phyloP scores from a whole-genome alignment of 2,888 invertebrate genomes.

The Amorpha juglandis region DNA sequence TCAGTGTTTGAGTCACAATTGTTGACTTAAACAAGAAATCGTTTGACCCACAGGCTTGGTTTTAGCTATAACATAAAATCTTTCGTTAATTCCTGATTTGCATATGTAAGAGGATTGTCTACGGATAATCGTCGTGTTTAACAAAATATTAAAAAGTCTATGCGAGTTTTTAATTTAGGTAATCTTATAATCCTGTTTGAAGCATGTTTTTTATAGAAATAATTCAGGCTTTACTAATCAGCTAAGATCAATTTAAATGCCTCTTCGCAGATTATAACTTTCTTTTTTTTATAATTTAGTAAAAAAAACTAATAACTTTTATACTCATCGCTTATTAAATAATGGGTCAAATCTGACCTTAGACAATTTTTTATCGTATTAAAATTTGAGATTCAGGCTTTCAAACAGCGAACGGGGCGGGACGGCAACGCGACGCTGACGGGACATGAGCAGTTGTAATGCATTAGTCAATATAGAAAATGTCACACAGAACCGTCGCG shows the following conservation, averaged over 20 bases:
- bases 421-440: too few species aligned
- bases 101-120: slow-evolving; percentile 20
- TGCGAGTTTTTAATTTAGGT: background rate
- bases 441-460: too few species aligned
- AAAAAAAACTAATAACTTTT: background rate
- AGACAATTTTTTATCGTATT: too few species aligned
- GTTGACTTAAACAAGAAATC: slow-evolving; percentile 26
- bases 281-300: background rate
- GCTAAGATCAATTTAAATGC: background rate
- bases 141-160: slow-evolving; percentile 4
- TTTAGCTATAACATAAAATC: background rate
- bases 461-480: too few species aligned
- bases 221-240: background rate
- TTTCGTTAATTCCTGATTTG: slow-evolving; percentile 20
- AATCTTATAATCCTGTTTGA: slow-evolving; percentile 9
- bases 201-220: background rate
- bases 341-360: too few species aligned
- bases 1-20: slow-evolving; percentile 27
- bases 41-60: slow-evolving; percentile 19
- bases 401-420: too few species aligned
- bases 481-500: too few species aligned
- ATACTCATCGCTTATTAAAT: background rate
- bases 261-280: background rate
- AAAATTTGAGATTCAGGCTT: too few species aligned
- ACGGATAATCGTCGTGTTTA: slow-evolving; percentile 12